Conservation (phyloP, 1,140 invertebrate genomes). For the Brachionus manjavacas region DNA sequence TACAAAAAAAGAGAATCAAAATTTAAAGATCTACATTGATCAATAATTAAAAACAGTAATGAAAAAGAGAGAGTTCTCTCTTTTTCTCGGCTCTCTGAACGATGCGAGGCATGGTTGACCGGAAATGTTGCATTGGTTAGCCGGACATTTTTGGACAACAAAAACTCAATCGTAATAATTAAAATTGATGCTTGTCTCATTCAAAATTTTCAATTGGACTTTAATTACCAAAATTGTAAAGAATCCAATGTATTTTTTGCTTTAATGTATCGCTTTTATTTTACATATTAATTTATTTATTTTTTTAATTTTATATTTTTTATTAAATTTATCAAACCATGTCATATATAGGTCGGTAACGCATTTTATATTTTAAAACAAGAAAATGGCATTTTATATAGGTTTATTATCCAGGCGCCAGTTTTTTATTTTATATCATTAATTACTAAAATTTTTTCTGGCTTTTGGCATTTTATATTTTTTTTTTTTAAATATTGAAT, state of each 20-base stretch:
- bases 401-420: not conserved
- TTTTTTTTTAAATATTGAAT: not conserved
- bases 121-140: not conserved
- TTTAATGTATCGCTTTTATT: not conserved
- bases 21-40: not conserved
- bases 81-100: not conserved
- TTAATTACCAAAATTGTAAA: constrained; percentile 2
- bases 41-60: not conserved
- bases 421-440: not conserved
- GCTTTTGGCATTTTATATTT: not conserved
- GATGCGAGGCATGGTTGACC: not conserved
- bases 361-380: not conserved
- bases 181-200: not conserved
- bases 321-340: not conserved
- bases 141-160: not conserved
- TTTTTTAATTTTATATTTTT: not conserved
- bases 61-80: not conserved
- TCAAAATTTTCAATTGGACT: not conserved
- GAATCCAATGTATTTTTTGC: not conserved
- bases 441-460: not conserved
- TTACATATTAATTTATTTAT: not conserved
- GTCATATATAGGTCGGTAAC: not conserved
- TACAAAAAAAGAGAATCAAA: not conserved
- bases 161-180: not conserved
- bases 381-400: not conserved